These are phyloP conservation scores for Diploptera punctata DNA, from an alignment of 2,888 invertebrate genomes.

Conservation along the genomic window DNA sequence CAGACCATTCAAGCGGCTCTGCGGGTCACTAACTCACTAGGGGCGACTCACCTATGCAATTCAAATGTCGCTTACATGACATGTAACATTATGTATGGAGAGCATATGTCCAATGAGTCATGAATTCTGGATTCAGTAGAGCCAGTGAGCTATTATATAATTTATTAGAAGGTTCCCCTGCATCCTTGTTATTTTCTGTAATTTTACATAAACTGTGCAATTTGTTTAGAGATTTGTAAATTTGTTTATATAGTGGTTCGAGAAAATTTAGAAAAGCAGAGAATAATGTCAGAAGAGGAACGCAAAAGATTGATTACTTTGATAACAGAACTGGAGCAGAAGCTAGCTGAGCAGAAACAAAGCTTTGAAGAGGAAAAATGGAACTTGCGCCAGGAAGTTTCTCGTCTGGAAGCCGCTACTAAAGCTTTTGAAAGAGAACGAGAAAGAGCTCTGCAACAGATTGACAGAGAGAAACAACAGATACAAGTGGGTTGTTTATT, in stretches of 20 bases:
- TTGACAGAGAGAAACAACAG: conserved; percentile 66
- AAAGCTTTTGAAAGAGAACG: conserved; percentile 67
- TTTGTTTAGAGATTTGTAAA: too few species aligned
- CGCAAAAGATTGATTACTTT: conserved; percentile 61
- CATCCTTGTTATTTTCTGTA: too few species aligned
- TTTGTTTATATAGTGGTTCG: conserved; percentile 56
- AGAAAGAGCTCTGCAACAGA: conserved; percentile 62
- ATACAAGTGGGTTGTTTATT: conserved; percentile 61
- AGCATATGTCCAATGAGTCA: too few species aligned
- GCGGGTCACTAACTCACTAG: too few species aligned
- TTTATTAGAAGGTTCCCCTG: too few species aligned
- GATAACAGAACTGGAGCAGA: conserved; percentile 62
- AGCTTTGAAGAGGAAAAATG: conserved; percentile 55
- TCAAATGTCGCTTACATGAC: too few species aligned
- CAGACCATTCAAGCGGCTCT: too few species aligned
- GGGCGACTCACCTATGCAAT: too few species aligned
- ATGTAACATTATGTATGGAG: too few species aligned
- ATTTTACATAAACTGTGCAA: too few species aligned
- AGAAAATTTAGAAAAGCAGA: conserved; percentile 61
- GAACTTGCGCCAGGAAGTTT: conserved; percentile 64
- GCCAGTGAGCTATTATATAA: too few species aligned
- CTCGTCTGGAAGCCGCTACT: conserved; percentile 66
- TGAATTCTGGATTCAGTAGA: too few species aligned
- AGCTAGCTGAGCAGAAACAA: conserved; percentile 65
- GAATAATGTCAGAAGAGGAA: conserved; percentile 63